Base-by-base conservation (phyloP, 2,888 invertebrate genomes). In the Pyrrhia umbra region DNA sequence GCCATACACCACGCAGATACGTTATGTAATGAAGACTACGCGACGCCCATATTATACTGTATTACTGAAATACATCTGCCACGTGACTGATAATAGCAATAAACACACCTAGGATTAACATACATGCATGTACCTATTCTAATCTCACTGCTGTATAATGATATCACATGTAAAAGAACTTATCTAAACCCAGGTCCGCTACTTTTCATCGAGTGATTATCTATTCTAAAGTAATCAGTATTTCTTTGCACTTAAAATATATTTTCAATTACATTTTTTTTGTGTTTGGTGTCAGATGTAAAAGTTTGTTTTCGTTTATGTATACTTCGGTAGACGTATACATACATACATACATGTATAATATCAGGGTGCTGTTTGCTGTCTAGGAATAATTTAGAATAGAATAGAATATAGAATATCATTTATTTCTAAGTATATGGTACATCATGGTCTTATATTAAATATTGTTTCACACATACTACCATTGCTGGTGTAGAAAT, bases 11-110 rank as follows among this genome's bases (percentile, higher is more conserved):
- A 57, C 52, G 42, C 49, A 52, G 20, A 20, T 15, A 8, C 49
- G 34, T 72, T 64, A 77, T 50, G 73, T 52, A 71, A 71, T 40
- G 13, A 76, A 56, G 34, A 49, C 47, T 52, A 34, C 2, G 18
- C 47, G 65, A 37, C 49, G 37, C n/a, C 50, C 30, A 43, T 70
- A 52, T 37, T 50, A 34, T 34, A 34, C 20, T 51, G n/a, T 39
- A 15, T 55, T 27, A 30, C 34, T 45, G 13, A 51, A 34, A 46
- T 23, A 50, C 30, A 52, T 20, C 13, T 46, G 30, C 47, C 23
- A 45, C 9, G 13, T n/a, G 34, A 59, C 46, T 40, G 42, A 50
- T 65, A 60, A 34, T 4, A 20, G 10, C 20, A 49, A 58, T 61
- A 51, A 66, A 59, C 45, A 49, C 40, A 46, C 58, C 51, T 52